phyloP scores from a whole-genome alignment of 2,113 vertebrate species.

The Festucalex cinctus region DNA sequence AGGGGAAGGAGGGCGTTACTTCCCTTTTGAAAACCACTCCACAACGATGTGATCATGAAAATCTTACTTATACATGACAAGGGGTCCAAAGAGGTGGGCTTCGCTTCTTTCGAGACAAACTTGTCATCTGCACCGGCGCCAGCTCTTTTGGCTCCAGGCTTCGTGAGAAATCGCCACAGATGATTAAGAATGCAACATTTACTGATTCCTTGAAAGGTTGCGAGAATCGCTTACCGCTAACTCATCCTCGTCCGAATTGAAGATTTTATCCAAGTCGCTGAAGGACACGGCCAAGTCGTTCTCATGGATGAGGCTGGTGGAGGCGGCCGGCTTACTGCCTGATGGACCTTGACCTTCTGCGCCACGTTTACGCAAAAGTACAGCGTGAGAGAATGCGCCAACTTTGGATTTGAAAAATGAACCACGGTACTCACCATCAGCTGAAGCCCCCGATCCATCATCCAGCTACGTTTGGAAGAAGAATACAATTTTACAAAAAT shows the following conservation, averaged over 20 bases:
- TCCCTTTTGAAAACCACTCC: not conserved
- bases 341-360: conserved; percentile 83
- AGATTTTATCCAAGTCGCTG: conserved; percentile 93
- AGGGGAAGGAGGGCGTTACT: conserved; percentile 2
- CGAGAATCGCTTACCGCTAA: conserved; percentile 75
- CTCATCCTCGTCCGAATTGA: conserved; percentile 94
- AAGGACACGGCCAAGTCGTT: conserved; percentile 87
- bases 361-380: conserved; percentile 6
- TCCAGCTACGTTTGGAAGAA: conserved; percentile 72
- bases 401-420: not conserved
- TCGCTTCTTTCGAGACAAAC: conserved; percentile 83
- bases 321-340: conserved; percentile 82
- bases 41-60: not conserved
- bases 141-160: conserved; percentile 88
- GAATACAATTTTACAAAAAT: not conserved
- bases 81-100: conserved; percentile 80
- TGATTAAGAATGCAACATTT: not conserved
- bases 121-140: conserved; percentile 82
- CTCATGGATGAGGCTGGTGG: conserved; percentile 90
- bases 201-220: not conserved
- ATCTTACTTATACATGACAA: conserved; percentile 90
- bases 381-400: not conserved
- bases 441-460: conserved; percentile 77
- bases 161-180: conserved; percentile 8
- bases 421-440: conserved; percentile 75